Percentiles rank a stretch among this genome's conserved stretches.
phyloP scores from a whole-genome alignment of 2,888 invertebrate species.

The Acanthosepion pharaonis region DNA sequence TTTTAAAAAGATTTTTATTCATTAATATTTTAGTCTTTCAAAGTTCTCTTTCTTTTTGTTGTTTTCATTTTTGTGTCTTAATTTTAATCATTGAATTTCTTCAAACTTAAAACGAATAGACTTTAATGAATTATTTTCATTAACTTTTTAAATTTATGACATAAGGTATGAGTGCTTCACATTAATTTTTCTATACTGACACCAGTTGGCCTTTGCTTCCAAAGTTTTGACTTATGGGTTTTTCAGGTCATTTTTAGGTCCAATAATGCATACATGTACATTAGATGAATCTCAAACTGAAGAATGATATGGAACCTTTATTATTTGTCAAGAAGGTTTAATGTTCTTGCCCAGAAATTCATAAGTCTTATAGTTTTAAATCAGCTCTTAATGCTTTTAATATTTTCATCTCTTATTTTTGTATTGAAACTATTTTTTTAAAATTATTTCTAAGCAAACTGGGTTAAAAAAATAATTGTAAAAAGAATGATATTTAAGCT shows the following conservation, averaged over 20 bases:
- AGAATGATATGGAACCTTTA: neutral
- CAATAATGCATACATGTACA: neutral
- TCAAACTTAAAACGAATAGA: neutral
- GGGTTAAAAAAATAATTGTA: too few relatives aligned
- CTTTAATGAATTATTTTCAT: constrained; percentile 33
- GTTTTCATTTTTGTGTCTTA: too few relatives aligned
- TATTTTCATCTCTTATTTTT: too few relatives aligned
- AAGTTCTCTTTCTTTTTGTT: neutral
- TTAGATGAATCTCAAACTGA: neutral
- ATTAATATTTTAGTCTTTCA: neutral
- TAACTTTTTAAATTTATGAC: constrained; percentile 13
- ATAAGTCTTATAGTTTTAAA: neutral
- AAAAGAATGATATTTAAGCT: too few relatives aligned
- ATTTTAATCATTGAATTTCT: neutral
- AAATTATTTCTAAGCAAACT: too few relatives aligned
- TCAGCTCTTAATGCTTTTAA: neutral
- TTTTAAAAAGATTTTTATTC: constrained; percentile 20
- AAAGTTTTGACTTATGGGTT: neutral
- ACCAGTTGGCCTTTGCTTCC: neutral
- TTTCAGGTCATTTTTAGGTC: neutral
- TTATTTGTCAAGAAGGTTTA: neutral
- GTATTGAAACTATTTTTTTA: too few relatives aligned
- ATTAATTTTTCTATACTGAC: neutral
- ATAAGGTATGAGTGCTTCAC: neutral
- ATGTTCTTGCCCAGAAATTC: neutral